These are phyloP conservation scores for Gadopsis bispinosus DNA, from an alignment of 2,797 vertebrate genomes.

Conservation along the genomic window DNA sequence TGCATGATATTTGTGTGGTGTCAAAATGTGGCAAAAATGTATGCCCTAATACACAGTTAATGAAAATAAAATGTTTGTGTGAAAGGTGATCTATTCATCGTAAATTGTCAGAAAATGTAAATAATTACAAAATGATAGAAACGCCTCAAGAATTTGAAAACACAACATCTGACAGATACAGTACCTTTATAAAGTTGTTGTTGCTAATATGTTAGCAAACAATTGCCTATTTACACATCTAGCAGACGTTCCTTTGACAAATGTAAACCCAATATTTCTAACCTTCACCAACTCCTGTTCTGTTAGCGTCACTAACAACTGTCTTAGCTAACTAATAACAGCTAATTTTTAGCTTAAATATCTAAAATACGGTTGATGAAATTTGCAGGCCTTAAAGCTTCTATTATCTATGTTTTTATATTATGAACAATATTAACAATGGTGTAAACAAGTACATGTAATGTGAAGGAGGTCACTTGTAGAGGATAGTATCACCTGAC, in stretches of 20 bases:
- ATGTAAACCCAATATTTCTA: not conserved
- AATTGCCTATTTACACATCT: not conserved
- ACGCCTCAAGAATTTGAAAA: not conserved
- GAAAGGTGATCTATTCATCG: not conserved
- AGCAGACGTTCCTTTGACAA: not conserved
- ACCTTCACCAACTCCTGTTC: not conserved
- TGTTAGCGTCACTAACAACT: not conserved
- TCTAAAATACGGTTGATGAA: not conserved
- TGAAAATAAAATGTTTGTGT: not conserved
- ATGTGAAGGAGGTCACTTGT: not conserved
- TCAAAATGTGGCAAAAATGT: not conserved
- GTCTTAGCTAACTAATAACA: not conserved
- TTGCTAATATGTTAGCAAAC: not conserved
- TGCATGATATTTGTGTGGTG: conserved; percentile 19
- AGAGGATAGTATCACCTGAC: not conserved
- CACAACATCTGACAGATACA: not conserved
- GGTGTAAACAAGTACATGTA: not conserved
- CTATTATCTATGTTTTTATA: too few relatives aligned
- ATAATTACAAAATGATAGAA: conserved; percentile 5
- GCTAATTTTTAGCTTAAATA: not conserved
- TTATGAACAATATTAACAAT: not conserved
- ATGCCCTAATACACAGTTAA: not conserved
- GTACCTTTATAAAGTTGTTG: not conserved
- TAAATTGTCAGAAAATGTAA: not conserved
- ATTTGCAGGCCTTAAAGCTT: too few relatives aligned